A percentile compares a stretch with the other conserved stretches of the same genome.
phyloP scores from a whole-genome alignment of 1,140 invertebrate genomes.

The Eriocheir sinensis region DNA sequence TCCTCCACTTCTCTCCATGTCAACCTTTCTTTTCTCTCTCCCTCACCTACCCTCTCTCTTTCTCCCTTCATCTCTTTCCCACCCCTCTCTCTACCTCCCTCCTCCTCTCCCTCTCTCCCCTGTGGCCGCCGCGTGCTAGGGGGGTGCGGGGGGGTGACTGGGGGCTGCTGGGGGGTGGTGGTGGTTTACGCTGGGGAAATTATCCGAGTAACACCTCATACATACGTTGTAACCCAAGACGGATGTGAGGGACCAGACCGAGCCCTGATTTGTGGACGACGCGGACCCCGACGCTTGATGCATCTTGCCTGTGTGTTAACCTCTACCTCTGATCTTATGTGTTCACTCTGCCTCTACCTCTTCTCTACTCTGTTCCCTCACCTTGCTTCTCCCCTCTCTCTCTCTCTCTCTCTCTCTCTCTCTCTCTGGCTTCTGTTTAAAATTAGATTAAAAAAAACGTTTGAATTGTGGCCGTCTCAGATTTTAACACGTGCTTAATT shows the following conservation, averaged over 20 bases:
- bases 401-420: constrained; percentile 52
- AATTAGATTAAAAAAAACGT: not conserved
- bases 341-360: not conserved
- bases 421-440: not conserved
- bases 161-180: not conserved
- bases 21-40: not conserved
- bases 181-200: constrained; percentile 72
- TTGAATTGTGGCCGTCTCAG: not conserved
- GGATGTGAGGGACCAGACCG: constrained; percentile 33
- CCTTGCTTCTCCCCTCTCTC: constrained; percentile 42
- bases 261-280: constrained; percentile 49
- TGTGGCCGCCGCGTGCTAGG: not conserved
- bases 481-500: not conserved
- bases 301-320: not conserved
- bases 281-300: not conserved
- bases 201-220: constrained; percentile 74
- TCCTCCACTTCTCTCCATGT: not conserved
- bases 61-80: not conserved
- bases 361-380: not conserved
- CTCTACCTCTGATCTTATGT: not conserved
- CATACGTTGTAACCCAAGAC: constrained; percentile 70
- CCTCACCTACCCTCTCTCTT: not conserved
- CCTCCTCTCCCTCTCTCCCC: not conserved
- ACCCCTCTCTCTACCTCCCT: not conserved
- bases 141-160: not conserved